Conservation (phyloP, 2,113 vertebrate genomes). For the Chamaea fasciata region DNA sequence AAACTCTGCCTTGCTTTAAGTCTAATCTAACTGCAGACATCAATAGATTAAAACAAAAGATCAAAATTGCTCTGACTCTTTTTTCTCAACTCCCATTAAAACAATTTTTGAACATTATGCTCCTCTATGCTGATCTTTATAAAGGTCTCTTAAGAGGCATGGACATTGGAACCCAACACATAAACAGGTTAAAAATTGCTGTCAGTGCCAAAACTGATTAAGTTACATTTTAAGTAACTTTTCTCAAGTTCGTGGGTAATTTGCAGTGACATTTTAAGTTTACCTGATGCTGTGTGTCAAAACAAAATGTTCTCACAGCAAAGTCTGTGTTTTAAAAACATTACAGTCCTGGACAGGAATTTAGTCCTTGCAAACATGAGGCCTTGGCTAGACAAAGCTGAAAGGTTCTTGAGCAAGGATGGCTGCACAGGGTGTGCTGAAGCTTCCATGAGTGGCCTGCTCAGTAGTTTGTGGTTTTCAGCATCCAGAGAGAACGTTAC, state of each 20-base stretch:
- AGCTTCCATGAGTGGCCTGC: background rate
- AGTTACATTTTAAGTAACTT: background rate
- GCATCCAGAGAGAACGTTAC: background rate
- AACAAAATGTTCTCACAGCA: background rate
- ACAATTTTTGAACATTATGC: background rate
- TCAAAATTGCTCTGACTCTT: background rate
- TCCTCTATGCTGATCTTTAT: background rate
- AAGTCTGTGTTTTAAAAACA: background rate
- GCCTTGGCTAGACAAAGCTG: background rate
- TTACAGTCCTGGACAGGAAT: background rate
- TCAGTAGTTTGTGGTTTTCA: background rate
- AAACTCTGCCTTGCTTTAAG: background rate
- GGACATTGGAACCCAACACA: background rate
- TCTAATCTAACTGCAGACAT: background rate
- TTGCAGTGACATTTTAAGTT: background rate
- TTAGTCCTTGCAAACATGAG: background rate
- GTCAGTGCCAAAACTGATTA: background rate
- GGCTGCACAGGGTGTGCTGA: background rate
- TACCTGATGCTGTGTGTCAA: background rate
- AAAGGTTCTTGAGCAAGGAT: background rate
- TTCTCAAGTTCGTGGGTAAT: background rate
- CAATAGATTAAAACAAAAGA: background rate
- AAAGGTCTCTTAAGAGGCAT: background rate
- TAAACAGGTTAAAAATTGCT: background rate
- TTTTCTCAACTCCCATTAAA: background rate